Evolutionary conservation across 1,140 invertebrate genomes (phyloP), one percentile per base, ranked within the genome.

Genomic region (Frieseomelitta varia): DNA sequence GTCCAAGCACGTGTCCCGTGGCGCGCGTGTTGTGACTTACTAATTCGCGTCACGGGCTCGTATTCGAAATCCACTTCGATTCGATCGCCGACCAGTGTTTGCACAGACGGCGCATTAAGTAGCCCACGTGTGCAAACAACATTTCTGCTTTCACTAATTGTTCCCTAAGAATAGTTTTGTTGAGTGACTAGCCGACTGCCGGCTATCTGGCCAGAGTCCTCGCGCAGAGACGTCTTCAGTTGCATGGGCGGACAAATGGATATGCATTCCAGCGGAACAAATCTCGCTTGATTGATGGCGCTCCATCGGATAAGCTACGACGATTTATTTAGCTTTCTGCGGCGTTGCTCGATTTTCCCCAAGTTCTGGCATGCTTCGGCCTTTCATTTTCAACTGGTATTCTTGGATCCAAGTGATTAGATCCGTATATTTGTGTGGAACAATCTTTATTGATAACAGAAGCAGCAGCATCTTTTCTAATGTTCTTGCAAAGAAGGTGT

Each of bases 91-190:
- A 11, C 17, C 30, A n/a, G 53, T 78, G 65, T 83, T 83, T 78
- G 67, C 55, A 21, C 65, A 68, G 27, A 53, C 65, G 27, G 19
- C 12, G 19, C 39, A 75, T 39, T 72, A 79, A 71, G 47, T 68
- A 79, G 21, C 65, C 30, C 81, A 78, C 81, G 81, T 84, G 81
- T 39, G 67, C 19, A 84, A 84, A 84, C 76, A 84, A 1, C 30
- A 4, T 24, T 51, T 63, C 30, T 79, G 67, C 72, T 84, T 78
- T 71, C 30, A 71, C 55, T 77, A 51, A 83, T 83, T 83, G 77
- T 68, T 34, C n/a, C 6, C 19, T 61, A 24, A 21, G 51, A 77
- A 83, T 82, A 67, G 61, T 39, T n/a, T 30, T 24, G 39, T 11
- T 12, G 75, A 71, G 17, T 71, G 65, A 61, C 27, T 6, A 21